Evolutionary conservation across 2,888 invertebrate species (phyloP).

Genomic region (Scotopteryx bipunctaria): DNA sequence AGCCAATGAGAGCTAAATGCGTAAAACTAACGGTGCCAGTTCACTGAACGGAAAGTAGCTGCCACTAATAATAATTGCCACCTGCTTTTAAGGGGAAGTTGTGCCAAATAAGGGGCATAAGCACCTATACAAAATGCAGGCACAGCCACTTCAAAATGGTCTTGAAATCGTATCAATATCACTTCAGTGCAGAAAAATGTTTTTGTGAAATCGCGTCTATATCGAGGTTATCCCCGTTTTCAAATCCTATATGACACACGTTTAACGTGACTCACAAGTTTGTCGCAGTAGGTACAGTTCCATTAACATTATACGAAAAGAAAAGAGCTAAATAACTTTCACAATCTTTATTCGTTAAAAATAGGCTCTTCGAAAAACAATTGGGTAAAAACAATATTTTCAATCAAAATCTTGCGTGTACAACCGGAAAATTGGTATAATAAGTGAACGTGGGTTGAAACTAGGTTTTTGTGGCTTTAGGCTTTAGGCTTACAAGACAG

Average conservation of each 20-base stretch:
- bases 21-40: slow-evolving; percentile 79
- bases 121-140: slow-evolving; percentile 19
- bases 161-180: slow-evolving; percentile 11
- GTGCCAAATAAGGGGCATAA: slow-evolving; percentile 33
- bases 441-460: slow-evolving; percentile 43
- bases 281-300: not conserved
- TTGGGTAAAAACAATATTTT: not conserved
- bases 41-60: slow-evolving; percentile 78
- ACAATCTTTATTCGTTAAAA: no score
- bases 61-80: slow-evolving; percentile 75
- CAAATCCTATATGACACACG: slow-evolving; percentile 13
- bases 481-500: slow-evolving; percentile 16
- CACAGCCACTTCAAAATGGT: slow-evolving; percentile 8
- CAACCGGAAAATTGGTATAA: slow-evolving; percentile 50
- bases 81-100: slow-evolving; percentile 69
- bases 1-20: slow-evolving; percentile 72
- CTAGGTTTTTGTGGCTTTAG: slow-evolving; percentile 46
- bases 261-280: slow-evolving; percentile 13
- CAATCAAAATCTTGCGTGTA: slow-evolving; percentile 30
- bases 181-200: not conserved
- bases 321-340: no score
- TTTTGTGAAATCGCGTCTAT: not conserved
- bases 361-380: no score
- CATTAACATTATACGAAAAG: no score
- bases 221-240: slow-evolving; percentile 7